A percentile compares a stretch with the other conserved stretches of the same genome.
Conservation (phyloP, 2,888 invertebrate genomes). For the Ramazzottius varieornatus region DNA sequence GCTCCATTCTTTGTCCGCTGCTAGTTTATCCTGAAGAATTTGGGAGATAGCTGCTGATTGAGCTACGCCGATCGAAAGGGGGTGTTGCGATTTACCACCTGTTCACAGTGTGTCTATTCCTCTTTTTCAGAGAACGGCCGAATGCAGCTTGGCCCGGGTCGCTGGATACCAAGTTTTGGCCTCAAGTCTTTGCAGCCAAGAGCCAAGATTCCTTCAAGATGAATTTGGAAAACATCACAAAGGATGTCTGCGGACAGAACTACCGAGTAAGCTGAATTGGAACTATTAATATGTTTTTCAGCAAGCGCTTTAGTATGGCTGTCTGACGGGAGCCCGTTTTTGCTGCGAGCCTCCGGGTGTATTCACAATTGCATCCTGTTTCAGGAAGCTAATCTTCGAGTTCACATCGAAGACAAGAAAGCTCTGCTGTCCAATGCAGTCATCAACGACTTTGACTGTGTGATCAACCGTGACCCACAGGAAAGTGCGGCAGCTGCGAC, state of each 20-base stretch:
- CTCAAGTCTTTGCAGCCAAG: background rate
- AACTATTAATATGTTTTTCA: too few species aligned
- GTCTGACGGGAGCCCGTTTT: too few species aligned
- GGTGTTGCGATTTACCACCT: too few species aligned
- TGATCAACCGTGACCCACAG: background rate
- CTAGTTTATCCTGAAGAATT: too few species aligned
- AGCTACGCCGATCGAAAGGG: too few species aligned
- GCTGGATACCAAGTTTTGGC: background rate
- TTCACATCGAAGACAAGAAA: background rate
- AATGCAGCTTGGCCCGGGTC: background rate
- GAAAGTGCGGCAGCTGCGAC: background rate
- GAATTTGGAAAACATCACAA: background rate
- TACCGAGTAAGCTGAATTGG: background rate
- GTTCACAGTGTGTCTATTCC: too few species aligned
- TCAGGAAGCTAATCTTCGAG: slow-evolving; percentile 1
- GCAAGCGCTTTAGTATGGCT: too few species aligned
- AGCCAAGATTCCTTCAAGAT: background rate
- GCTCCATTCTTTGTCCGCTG: too few species aligned
- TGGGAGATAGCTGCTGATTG: too few species aligned
- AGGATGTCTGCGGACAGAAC: background rate
- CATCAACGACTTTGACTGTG: background rate
- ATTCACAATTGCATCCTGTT: too few species aligned
- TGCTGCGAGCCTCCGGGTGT: too few species aligned
- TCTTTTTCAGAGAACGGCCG: background rate
- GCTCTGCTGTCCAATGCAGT: background rate